phyloP scores from a whole-genome alignment of 2,888 invertebrate genomes.

The Trachelus stipa region DNA sequence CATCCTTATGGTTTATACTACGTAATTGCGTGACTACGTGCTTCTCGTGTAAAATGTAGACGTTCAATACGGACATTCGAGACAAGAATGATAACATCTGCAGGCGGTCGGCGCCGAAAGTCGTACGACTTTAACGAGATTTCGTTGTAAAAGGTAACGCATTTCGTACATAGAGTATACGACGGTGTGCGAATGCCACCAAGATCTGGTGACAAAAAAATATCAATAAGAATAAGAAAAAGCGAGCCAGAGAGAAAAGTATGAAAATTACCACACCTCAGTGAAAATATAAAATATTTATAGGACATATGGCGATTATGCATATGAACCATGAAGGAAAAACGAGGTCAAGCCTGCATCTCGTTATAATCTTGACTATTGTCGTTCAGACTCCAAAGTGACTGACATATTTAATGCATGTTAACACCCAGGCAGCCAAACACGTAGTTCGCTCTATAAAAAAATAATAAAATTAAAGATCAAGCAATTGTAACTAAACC shows the following conservation, averaged over 20 bases:
- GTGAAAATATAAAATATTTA: constrained; percentile 23
- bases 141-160: not conserved
- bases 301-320: not conserved
- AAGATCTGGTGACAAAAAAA: constrained; percentile 10
- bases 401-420: not conserved
- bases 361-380: constrained; percentile 24
- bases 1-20: not conserved
- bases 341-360: constrained; percentile 16
- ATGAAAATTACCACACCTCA: not conserved
- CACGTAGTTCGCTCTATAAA: not conserved
- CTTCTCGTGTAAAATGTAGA: not conserved
- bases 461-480: not conserved
- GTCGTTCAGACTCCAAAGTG: constrained; percentile 4
- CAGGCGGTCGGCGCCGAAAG: not conserved
- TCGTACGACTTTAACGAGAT: not conserved
- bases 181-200: no score
- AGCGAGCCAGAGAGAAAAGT: not conserved
- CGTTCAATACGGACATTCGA: not conserved
- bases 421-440: not conserved
- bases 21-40: not conserved
- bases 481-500: not conserved
- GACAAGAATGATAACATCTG: not conserved
- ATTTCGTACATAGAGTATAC: not conserved
- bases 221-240: constrained; percentile 5
- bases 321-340: not conserved